These are phyloP conservation scores for Acinonyx jubatus DNA, from an alignment of 2,113 vertebrate species.

Conservation along the genomic window DNA sequence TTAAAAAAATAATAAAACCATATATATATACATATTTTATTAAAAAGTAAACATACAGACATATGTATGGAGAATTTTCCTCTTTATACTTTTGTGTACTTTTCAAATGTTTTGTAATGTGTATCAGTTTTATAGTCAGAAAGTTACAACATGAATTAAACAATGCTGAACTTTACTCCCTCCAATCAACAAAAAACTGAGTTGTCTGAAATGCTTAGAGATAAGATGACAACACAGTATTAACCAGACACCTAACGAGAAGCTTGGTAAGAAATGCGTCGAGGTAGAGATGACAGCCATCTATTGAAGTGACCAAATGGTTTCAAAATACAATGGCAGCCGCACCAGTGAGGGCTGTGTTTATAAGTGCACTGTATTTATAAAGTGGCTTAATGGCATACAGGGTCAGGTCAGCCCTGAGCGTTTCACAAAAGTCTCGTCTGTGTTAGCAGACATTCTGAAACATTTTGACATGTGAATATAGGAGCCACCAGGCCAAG, in stretches of 20 bases:
- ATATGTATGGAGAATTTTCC: background rate
- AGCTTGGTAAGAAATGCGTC: conserved; percentile 32
- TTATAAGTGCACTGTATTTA: conserved; percentile 22
- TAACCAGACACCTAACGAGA: background rate
- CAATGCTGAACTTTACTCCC: background rate
- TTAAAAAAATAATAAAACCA: too few species aligned
- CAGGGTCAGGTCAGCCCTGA: conserved; percentile 50
- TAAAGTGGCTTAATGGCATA: conserved; percentile 33
- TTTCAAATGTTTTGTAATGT: conserved; percentile 32
- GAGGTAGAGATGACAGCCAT: background rate
- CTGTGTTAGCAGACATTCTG: conserved; percentile 52
- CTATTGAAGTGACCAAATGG: conserved; percentile 23
- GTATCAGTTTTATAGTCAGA: background rate
- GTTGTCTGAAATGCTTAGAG: background rate
- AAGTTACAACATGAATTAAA: conserved; percentile 23
- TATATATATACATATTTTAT: background rate
- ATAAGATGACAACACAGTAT: background rate
- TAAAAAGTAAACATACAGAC: background rate
- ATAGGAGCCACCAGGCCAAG: conserved; percentile 40
- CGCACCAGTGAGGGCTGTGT: background rate
- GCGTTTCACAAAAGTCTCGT: conserved; percentile 30
- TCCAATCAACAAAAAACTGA: background rate
- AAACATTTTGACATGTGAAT: conserved; percentile 57
- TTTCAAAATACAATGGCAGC: background rate
- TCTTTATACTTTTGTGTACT: background rate